Evolutionary conservation across 2,888 invertebrate genomes (phyloP).

Genomic region (Polyploca ridens): DNA sequence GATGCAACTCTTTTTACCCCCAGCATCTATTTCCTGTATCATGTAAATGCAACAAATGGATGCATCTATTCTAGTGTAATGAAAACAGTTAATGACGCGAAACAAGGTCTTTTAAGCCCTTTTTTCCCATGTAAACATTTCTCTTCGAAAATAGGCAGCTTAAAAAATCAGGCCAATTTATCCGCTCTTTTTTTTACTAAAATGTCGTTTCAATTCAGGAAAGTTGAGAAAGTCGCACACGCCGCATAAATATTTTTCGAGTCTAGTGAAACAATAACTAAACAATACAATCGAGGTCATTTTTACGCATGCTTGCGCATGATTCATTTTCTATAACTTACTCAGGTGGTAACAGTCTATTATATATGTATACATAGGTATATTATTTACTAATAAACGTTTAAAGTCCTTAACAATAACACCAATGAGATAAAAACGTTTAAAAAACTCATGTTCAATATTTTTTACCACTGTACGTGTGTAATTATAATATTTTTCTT

Average conservation of each 20-base stretch:
- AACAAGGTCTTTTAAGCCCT: neutral
- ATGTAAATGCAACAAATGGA: neutral
- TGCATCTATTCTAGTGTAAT: neutral
- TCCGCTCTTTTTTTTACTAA: slow-evolving; percentile 12
- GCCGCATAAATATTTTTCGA: slow-evolving; percentile 41
- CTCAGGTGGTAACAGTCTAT: slow-evolving; percentile 1
- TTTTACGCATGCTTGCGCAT: slow-evolving; percentile 55
- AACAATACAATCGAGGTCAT: slow-evolving; percentile 48
- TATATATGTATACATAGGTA: neutral
- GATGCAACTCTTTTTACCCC: neutral
- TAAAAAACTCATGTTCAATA: neutral
- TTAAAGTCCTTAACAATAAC: neutral
- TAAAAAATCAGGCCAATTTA: slow-evolving; percentile 1
- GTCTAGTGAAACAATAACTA: slow-evolving; percentile 42
- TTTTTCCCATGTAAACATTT: neutral
- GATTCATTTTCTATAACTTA: slow-evolving; percentile 41
- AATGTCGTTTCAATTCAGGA: slow-evolving; percentile 22
- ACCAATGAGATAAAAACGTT: neutral
- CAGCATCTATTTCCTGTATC: neutral
- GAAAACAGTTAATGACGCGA: neutral
- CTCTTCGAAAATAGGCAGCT: neutral
- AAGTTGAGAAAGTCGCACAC: slow-evolving; percentile 34
- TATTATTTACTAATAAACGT: neutral
- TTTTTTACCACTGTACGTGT: neutral
- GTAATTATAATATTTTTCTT: neutral